These are phyloP conservation scores for Diadegma fenestrale DNA, from an alignment of 2,888 invertebrate species.

Conservation along the genomic window DNA sequence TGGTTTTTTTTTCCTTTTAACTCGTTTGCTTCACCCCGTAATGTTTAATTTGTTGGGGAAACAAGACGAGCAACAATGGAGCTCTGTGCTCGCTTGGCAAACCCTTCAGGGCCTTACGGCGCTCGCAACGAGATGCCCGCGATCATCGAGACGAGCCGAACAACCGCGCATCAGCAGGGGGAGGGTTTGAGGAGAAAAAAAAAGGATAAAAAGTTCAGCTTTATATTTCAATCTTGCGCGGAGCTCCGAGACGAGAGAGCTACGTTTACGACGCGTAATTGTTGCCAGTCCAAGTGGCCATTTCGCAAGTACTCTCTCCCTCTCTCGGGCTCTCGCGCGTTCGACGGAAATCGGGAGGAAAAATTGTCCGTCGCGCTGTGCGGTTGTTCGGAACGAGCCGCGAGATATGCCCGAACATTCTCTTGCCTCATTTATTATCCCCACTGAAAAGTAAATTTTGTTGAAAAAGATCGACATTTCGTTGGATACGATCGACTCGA, in stretches of 20 bases:
- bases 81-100: conserved; percentile 5
- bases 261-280: conserved; percentile 82
- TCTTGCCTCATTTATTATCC: conserved; percentile 1
- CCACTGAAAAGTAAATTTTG: too few species aligned
- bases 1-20: not conserved
- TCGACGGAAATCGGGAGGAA: conserved; percentile 78
- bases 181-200: conserved; percentile 40
- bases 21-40: conserved; percentile 54
- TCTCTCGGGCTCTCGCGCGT: conserved; percentile 48
- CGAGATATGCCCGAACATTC: conserved; percentile 30
- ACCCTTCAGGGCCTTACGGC: conserved; percentile 50
- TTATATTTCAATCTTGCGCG: conserved; percentile 81
- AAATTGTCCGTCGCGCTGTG: conserved; percentile 74
- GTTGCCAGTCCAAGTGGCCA: conserved; percentile 77
- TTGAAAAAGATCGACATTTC: too few species aligned
- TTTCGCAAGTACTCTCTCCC: conserved; percentile 67
- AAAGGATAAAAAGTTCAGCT: conserved; percentile 67
- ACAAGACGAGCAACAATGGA: conserved; percentile 42
- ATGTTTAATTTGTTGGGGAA: conserved; percentile 59
- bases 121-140: conserved; percentile 32
- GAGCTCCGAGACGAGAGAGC: conserved; percentile 64
- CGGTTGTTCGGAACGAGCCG: conserved; percentile 46
- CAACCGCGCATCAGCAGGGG: not conserved
- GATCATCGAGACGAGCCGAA: conserved; percentile 28
- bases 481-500: too few species aligned